Conservation (phyloP, 2,113 vertebrate species). For the Lasiurus borealis region DNA sequence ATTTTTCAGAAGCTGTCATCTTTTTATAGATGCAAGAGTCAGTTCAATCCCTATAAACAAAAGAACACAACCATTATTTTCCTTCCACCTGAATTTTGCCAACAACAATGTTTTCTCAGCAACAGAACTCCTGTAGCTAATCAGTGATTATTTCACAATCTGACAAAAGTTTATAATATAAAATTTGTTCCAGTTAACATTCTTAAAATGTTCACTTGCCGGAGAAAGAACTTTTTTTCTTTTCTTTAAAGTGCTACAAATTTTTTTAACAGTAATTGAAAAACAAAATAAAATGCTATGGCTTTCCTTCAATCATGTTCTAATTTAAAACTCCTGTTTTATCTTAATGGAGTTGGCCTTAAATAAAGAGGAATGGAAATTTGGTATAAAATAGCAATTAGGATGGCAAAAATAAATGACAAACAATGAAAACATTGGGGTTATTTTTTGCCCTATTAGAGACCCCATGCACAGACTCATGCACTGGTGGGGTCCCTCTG, state of each 20-base stretch:
- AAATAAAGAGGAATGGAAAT: background rate
- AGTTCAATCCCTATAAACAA: slow-evolving; percentile 18
- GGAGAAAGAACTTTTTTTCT: background rate
- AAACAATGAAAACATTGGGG: background rate
- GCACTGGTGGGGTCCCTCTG: no score
- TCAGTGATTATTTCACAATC: slow-evolving; percentile 63
- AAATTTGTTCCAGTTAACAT: slow-evolving; percentile 74
- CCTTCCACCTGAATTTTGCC: slow-evolving; percentile 30
- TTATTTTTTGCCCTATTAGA: background rate
- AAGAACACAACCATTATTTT: background rate
- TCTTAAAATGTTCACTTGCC: slow-evolving; percentile 67
- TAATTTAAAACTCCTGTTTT: background rate
- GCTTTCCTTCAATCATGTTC: slow-evolving; percentile 51
- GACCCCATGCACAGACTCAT: no score
- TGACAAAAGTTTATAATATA: slow-evolving; percentile 61
- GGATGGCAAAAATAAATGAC: slow-evolving; percentile 20
- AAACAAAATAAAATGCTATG: background rate
- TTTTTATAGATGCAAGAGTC: slow-evolving; percentile 13
- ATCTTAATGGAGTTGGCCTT: background rate
- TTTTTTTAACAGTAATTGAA: background rate
- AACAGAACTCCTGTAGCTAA: slow-evolving; percentile 33
- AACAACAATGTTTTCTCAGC: slow-evolving; percentile 43
- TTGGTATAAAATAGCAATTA: slow-evolving; percentile 11
- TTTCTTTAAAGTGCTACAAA: slow-evolving; percentile 33
- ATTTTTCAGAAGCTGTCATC: background rate